Percentiles rank a stretch among this genome's conserved stretches.
These are phyloP conservation scores for Sialis lutaria DNA, from an alignment of 2,888 invertebrate genomes.

Conservation along the genomic window DNA sequence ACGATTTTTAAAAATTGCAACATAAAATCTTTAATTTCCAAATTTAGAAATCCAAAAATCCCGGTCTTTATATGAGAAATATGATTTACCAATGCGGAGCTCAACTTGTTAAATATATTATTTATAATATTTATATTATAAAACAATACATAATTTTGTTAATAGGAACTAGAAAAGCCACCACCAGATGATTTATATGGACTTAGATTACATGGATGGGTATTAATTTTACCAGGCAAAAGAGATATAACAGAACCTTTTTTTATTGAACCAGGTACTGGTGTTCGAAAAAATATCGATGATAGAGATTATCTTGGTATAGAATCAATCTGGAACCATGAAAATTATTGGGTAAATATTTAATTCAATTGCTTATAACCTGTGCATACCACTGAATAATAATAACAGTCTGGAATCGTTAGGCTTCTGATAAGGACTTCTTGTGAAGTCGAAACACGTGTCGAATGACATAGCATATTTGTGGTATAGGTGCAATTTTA, in stretches of 20 bases:
- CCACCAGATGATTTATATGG: conserved; percentile 47
- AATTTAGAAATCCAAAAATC: no score
- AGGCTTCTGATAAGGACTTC: no score
- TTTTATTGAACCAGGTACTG: conserved; percentile 78
- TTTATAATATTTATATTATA: background rate
- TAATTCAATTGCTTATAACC: background rate
- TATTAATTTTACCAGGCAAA: conserved; percentile 42
- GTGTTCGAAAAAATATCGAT: conserved; percentile 37
- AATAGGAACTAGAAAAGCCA: conserved; percentile 43
- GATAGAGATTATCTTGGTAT: conserved; percentile 51
- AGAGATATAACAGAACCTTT: conserved; percentile 43
- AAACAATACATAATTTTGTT: conserved; percentile 4
- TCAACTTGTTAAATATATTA: no score
- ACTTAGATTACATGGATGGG: conserved; percentile 70
- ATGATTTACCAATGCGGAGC: no score
- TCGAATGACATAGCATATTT: no score
- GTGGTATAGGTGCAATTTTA: no score
- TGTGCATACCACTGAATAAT: no score
- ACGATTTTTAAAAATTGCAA: no score
- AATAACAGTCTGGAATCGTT: no score
- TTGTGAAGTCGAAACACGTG: no score
- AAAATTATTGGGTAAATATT: conserved; percentile 58
- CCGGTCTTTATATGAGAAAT: no score
- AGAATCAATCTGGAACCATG: conserved; percentile 73
- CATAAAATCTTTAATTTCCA: no score